Conservation (phyloP, 37 sponge, comb jelly and placozoan species). For the Trichoplax adhaerens region DNA sequence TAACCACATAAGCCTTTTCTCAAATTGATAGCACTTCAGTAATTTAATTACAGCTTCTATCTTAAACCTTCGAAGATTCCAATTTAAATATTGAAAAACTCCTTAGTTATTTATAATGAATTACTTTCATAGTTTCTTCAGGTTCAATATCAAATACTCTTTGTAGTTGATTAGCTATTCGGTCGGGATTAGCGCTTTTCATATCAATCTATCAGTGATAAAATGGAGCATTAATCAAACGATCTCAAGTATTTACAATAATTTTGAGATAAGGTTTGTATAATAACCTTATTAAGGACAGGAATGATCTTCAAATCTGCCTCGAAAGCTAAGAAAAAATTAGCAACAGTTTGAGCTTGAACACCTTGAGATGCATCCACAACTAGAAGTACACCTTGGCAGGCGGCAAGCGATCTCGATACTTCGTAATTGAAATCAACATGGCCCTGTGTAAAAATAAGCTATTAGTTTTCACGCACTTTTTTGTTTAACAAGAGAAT, state of each 20-base stretch:
- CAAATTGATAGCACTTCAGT: too few relatives aligned
- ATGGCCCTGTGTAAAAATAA: conserved; percentile 50
- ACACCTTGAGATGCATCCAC: conserved; percentile 90
- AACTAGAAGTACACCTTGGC: conserved; percentile 75
- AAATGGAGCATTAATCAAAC: not conserved
- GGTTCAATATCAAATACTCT: conserved; percentile 38
- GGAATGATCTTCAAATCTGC: conserved; percentile 59
- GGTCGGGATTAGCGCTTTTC: conserved; percentile 34
- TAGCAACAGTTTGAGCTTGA: conserved; percentile 91
- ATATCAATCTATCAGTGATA: conserved; percentile 39
- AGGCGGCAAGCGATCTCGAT: conserved; percentile 71
- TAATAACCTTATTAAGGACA: conserved; percentile 67
- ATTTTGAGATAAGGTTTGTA: not conserved
- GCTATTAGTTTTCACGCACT: too few relatives aligned
- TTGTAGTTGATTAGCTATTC: conserved; percentile 32
- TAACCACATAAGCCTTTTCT: too few relatives aligned
- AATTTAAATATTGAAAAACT: too few relatives aligned
- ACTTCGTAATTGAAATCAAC: conserved; percentile 95
- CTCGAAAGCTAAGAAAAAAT: conserved; percentile 54
- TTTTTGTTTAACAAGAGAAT: too few relatives aligned
- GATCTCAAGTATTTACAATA: conserved; percentile 2
- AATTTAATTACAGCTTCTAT: too few relatives aligned
- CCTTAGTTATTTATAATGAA: not conserved
- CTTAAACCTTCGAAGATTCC: too few relatives aligned
- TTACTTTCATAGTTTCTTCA: not conserved